Conservation (phyloP, 2,797 vertebrate species). For the Crax fasciolata region DNA sequence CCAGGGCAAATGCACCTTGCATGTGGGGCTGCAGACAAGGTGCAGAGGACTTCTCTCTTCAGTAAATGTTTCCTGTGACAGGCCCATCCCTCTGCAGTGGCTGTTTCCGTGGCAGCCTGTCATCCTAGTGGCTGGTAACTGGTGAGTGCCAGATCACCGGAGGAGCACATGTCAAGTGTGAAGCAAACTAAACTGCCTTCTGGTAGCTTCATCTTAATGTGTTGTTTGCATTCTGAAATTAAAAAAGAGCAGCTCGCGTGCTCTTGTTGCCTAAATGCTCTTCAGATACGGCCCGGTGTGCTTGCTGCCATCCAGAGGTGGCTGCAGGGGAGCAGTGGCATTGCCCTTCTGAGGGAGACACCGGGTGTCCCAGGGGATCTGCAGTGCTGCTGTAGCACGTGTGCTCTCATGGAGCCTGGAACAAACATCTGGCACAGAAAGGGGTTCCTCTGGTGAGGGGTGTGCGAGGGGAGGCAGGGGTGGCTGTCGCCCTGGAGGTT, state of each 20-base stretch:
- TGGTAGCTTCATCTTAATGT: rapidly evolving
- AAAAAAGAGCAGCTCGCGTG: rapidly evolving
- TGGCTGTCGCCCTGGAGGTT: rapidly evolving
- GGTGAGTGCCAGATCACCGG: rapidly evolving
- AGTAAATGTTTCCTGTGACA: rapidly evolving
- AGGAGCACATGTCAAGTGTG: rapidly evolving
- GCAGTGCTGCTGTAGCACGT: rapidly evolving
- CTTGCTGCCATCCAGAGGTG: neutral
- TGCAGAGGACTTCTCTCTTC: neutral
- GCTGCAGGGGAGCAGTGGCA: rapidly evolving
- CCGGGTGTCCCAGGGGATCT: rapidly evolving
- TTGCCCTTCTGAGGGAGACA: rapidly evolving
- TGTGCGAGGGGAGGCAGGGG: rapidly evolving
- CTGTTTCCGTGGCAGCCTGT: rapidly evolving
- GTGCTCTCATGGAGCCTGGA: neutral
- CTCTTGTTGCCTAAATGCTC: neutral
- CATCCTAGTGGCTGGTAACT: rapidly evolving
- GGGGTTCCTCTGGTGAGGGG: neutral
- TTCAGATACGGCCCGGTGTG: rapidly evolving
- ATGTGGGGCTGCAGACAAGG: neutral
- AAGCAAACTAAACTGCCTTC: neutral
- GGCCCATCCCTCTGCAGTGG: neutral
- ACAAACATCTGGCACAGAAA: rapidly evolving
- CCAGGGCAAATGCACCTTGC: neutral
- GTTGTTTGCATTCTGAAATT: neutral